Conservation (phyloP, 2,888 invertebrate genomes). For the Hydropsyche betteni region DNA sequence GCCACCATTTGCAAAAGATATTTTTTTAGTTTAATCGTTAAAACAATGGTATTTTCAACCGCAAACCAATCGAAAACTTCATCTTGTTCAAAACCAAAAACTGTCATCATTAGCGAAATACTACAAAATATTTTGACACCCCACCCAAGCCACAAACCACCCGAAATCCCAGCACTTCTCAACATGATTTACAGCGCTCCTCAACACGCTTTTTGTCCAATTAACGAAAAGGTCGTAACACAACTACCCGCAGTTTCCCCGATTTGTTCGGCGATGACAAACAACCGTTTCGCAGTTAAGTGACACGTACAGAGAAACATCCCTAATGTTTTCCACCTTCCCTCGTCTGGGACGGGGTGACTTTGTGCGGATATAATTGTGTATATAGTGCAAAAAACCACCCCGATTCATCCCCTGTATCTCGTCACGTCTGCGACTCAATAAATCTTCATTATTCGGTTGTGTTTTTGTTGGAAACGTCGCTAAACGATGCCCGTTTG, state of each 20-base stretch:
- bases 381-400: not conserved
- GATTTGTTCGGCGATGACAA: conserved; percentile 22
- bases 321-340: conserved; percentile 13
- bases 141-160: not conserved
- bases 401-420: conserved; percentile 8
- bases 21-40: too few relatives aligned
- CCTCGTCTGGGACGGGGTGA: not conserved
- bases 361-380: conserved; percentile 9
- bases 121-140: too few relatives aligned
- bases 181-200: too few relatives aligned
- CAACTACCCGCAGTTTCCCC: not conserved
- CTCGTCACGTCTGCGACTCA: conserved; percentile 42
- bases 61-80: too few relatives aligned
- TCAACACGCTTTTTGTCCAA: not conserved
- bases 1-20: too few relatives aligned
- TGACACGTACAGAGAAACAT: conserved; percentile 31
- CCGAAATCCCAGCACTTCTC: not conserved
- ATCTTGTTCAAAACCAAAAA: too few relatives aligned
- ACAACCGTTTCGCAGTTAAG: conserved; percentile 27
- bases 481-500: conserved; percentile 32
- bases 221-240: not conserved
- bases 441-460: conserved; percentile 49
- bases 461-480: conserved; percentile 40
- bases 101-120: too few relatives aligned
- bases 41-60: too few relatives aligned